Evolutionary conservation across 2,888 invertebrate genomes (phyloP).

Genomic region (Junonia oenone): DNA sequence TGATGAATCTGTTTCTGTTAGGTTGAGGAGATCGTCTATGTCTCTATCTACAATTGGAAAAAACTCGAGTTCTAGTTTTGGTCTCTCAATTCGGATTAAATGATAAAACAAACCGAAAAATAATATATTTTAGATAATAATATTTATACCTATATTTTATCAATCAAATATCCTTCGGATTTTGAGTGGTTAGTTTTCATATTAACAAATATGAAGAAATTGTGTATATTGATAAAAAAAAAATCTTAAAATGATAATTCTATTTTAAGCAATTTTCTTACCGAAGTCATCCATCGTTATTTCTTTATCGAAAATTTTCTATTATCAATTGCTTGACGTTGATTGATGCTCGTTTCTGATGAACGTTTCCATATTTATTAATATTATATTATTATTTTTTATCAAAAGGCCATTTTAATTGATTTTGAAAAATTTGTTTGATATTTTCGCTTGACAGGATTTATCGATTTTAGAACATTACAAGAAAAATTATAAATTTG

Average conservation of each 20-base stretch:
- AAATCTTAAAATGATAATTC: too few species aligned
- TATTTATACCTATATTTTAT: too few species aligned
- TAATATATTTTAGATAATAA: too few species aligned
- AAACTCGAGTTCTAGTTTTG: too few species aligned
- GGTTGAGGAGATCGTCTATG: slow-evolving; percentile 34
- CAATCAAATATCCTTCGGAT: too few species aligned
- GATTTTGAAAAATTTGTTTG: background rate
- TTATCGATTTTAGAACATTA: slow-evolving; percentile 9
- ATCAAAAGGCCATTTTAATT: background rate
- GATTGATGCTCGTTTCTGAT: slow-evolving; percentile 20
- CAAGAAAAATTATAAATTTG: background rate
- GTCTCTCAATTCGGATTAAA: too few species aligned
- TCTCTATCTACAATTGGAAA: slow-evolving; percentile 30
- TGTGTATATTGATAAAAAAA: too few species aligned
- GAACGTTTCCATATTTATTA: slow-evolving; percentile 22
- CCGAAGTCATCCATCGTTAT: slow-evolving; percentile 28
- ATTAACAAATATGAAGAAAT: too few species aligned
- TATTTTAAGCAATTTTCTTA: slow-evolving; percentile 6
- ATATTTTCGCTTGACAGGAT: slow-evolving; percentile 1
- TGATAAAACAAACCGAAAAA: too few species aligned
- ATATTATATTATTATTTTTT: background rate
- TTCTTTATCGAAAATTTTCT: slow-evolving; percentile 11
- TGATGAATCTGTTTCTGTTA: slow-evolving; percentile 39
- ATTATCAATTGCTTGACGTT: slow-evolving; percentile 20
- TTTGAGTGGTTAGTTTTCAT: too few species aligned